A percentile compares a stretch with the other conserved stretches of the same genome.
Conservation (phyloP, 2,797 vertebrate species). For the Sorex maritimensis region DNA sequence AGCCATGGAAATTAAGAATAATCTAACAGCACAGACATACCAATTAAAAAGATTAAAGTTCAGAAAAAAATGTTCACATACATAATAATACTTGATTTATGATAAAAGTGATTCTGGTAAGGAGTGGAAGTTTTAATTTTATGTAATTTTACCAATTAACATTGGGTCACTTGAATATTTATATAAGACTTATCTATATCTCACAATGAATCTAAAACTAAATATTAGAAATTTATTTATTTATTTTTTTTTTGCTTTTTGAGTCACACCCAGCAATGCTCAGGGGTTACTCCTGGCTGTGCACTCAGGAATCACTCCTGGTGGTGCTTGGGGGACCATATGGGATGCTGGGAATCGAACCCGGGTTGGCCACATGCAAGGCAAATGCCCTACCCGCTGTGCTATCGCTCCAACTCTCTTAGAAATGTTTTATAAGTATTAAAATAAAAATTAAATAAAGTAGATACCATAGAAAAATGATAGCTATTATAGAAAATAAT, state of each 20-base stretch:
- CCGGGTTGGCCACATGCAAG: no score
- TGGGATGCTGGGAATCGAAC: no score
- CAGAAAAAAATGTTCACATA: background rate
- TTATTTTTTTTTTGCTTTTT: no score
- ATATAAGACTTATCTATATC: background rate
- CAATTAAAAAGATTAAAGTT: background rate
- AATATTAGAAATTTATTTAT: slow-evolving; percentile 4
- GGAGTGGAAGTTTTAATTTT: background rate
- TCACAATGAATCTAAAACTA: slow-evolving; percentile 14
- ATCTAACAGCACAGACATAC: background rate
- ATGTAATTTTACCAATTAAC: background rate
- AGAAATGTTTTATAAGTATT: slow-evolving; percentile 22
- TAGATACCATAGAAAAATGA: background rate
- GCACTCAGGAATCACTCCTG: no score
- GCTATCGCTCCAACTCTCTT: background rate
- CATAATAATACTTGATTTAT: slow-evolving; percentile 16
- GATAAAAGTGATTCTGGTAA: background rate
- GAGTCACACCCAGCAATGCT: no score
- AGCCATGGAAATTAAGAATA: background rate
- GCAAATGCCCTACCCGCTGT: no score
- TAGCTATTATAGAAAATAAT: no score
- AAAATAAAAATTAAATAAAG: background rate
- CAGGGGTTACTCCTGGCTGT: no score
- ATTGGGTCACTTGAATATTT: background rate
- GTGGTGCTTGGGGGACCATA: no score